phyloP scores from a whole-genome alignment of 2,797 vertebrate genomes.

The Darevskia mixta region DNA sequence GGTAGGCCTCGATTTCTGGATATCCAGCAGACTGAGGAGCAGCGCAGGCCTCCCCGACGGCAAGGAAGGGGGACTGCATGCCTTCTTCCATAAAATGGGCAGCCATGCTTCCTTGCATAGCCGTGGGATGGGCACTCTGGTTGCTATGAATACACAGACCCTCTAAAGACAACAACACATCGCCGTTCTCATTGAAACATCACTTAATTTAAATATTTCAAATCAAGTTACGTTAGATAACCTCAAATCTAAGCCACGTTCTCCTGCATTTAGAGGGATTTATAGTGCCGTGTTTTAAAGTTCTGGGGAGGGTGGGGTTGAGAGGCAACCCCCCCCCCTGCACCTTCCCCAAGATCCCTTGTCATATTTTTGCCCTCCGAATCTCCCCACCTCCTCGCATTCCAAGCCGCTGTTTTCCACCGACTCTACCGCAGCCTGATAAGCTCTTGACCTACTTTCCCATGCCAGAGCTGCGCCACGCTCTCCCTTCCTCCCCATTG shows the following conservation, averaged over 20 bases:
- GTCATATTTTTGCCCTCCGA: constrained; percentile 7
- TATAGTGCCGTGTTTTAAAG: not conserved
- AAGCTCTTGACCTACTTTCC: constrained; percentile 46
- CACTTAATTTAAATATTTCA: not conserved
- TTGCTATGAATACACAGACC: no score
- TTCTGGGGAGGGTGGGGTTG: not conserved
- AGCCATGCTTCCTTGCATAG: not conserved
- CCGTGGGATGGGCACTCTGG: not conserved
- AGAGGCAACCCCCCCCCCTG: not conserved
- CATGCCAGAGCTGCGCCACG: constrained; percentile 7
- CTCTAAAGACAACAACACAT: not conserved
- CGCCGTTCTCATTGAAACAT: not conserved
- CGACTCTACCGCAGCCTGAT: constrained; percentile 15
- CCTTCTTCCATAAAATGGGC: not conserved
- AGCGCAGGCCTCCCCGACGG: not conserved
- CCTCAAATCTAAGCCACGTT: not conserved
- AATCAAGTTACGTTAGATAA: not conserved
- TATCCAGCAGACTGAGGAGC: not conserved
- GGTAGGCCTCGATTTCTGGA: not conserved
- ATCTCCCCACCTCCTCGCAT: not conserved
- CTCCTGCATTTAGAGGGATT: not conserved
- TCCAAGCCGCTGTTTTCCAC: constrained; percentile 32
- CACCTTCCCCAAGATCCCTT: not conserved
- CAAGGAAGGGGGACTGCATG: not conserved
- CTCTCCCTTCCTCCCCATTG: not conserved